Evolutionary conservation across 2,113 vertebrate genomes (phyloP).

Genomic region (Scortum barcoo): DNA sequence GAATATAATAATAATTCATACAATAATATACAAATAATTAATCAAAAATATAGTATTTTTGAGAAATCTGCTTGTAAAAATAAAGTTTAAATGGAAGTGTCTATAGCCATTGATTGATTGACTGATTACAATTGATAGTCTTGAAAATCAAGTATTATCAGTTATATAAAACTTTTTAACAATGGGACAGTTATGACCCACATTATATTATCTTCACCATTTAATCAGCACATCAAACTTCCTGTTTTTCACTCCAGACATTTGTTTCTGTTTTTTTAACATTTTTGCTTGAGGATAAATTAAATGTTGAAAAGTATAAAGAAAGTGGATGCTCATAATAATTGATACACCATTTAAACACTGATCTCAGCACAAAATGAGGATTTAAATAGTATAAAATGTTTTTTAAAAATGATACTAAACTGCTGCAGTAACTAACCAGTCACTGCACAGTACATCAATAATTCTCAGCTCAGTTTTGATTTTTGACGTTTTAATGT

Average conservation of each 20-base stretch:
- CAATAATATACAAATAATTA: not conserved
- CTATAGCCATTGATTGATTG: not conserved
- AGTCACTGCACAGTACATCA: no score
- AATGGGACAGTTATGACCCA: no score
- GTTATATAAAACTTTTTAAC: no score
- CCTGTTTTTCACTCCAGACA: not conserved
- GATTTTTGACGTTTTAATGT: not conserved
- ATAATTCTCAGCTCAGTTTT: no score
- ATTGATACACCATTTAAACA: no score
- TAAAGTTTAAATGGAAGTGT: no score
- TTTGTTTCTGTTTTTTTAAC: not conserved
- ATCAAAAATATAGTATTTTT: not conserved
- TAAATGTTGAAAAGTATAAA: not conserved
- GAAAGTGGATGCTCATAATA: not conserved
- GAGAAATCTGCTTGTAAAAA: not conserved
- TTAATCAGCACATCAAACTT: not conserved
- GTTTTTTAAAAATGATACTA: no score
- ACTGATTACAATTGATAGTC: not conserved
- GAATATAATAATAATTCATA: no score
- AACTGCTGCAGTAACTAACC: not conserved
- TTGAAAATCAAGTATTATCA: not conserved
- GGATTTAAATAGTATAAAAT: conserved; percentile 56
- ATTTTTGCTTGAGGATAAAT: not conserved
- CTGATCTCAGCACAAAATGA: conserved; percentile 49
- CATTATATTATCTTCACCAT: not conserved